Base-by-base conservation (phyloP, 1,140 invertebrate genomes). In the Drosophila pandora region DNA sequence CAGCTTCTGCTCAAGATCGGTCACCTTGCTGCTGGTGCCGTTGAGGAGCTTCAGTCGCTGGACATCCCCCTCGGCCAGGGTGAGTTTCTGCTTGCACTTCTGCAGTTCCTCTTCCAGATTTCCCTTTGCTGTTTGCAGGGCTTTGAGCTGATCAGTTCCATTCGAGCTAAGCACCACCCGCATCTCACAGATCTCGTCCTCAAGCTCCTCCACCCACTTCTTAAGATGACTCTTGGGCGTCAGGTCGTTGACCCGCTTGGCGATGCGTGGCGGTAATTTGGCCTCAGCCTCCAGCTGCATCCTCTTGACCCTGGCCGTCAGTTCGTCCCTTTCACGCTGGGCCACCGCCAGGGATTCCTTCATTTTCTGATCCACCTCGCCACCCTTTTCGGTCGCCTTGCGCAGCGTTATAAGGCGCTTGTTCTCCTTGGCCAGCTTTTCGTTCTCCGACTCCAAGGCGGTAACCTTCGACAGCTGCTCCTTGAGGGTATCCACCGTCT, bases 401-500 rank as follows among this genome's bases (percentile, higher is more conserved):
- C 87, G 76, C 6, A 90, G 23, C 0, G 68, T 60, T 17, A 77
- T 64, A 21, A 91, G 87, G 60, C 94, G 94, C 82, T 95, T 95
- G 84, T 96, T 96, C 90, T 96, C 96, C 41, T 94, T 92, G 58
- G 92, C 92, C 34, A 96, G 81, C 85, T 95, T 95, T 77, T 96
- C 96, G 90, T 96, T 96, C 79, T 97, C 96, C 8, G 92, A 91
- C 92, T 96, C 96, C 39, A 96, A 88, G 21, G 91, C 93, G 76
- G 94, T 93, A 47, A 94, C 93, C 91, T 95, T 95, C 25, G 93
- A 92, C 71, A 96, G 87, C 92, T 97, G 95, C 2, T 95, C 93
- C 72, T 95, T 94, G 43, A 97, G 91, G 58, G 95, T 93, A 92
- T 97, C 96, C 82, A 95, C 94, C 76, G 96, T 95, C 81, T 96